These are phyloP conservation scores for Syngnathus rostellatus DNA, from an alignment of 2,797 vertebrate species.

Conservation along the genomic window DNA sequence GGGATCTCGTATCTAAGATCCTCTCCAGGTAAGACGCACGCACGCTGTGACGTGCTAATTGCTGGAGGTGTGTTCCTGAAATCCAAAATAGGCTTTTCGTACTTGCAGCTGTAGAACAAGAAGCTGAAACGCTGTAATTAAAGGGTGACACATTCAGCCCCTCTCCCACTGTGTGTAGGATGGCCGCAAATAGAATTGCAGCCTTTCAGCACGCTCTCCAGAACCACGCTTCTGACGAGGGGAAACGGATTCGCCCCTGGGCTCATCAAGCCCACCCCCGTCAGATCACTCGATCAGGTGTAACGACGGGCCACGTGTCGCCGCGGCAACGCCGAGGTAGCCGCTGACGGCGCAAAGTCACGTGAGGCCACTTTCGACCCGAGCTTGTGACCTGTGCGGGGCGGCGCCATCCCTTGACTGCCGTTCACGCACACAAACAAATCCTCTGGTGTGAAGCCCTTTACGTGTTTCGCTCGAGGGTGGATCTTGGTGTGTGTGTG, in stretches of 20 bases:
- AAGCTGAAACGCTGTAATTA: constrained; percentile 69
- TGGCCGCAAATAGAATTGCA: constrained; percentile 67
- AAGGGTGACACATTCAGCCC: constrained; percentile 67
- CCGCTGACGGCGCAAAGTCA: background rate
- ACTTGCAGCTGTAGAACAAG: constrained; percentile 58
- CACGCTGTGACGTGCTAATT: constrained; percentile 55
- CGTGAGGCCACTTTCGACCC: constrained; percentile 16
- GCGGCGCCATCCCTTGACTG: constrained; percentile 21
- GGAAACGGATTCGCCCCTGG: constrained; percentile 33
- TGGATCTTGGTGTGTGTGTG: constrained; percentile 37
- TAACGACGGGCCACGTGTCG: constrained; percentile 23
- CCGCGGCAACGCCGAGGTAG: constrained; percentile 14
- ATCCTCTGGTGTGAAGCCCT: constrained; percentile 41
- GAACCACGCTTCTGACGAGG: constrained; percentile 9
- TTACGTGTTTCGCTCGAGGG: constrained; percentile 47
- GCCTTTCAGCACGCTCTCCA: constrained; percentile 56
- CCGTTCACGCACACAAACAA: constrained; percentile 37
- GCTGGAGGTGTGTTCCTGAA: constrained; percentile 53
- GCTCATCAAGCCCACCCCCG: constrained; percentile 8
- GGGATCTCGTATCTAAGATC: constrained; percentile 22
- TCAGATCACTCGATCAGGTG: constrained; percentile 26
- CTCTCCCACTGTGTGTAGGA: constrained; percentile 68
- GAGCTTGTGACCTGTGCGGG: constrained; percentile 23
- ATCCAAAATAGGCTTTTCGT: constrained; percentile 55
- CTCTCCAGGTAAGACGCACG: constrained; percentile 11